Base-by-base conservation (phyloP, 2,797 vertebrate genomes). In the Spondyliosoma cantharus region DNA sequence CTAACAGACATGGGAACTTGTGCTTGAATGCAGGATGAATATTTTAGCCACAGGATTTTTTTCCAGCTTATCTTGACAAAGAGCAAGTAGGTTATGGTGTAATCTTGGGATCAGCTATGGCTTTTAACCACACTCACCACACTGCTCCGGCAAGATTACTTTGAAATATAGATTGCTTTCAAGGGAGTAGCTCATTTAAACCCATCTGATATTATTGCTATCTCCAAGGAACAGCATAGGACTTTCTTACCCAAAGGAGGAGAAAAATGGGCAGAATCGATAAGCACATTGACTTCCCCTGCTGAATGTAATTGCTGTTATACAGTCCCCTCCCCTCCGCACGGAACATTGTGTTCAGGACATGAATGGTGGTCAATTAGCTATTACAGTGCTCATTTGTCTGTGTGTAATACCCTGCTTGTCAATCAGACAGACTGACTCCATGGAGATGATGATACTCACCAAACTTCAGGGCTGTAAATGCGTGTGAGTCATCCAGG, bases 351-450 rank as follows among this genome's bases (percentile, higher is more conserved):
- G 79, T 92, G 86, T 91, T 87, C 84, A 49, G 87, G 76, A 86
- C 90, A 90, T 80, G 86, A 91, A 83, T 81, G 79, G 80, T 27
- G 46, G 89, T 92, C 91, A 90, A 86, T 93, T 91, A 90, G 75
- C 85, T 85, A 81, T 87, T 81, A 88, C 88, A 86, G 71, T 81
- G 83, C 78, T 87, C 81, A 82, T 85, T 87, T 90, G 81, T 89
- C 86, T 90, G 80, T 75, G 57, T 85, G 84, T 82, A 92, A 90
- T 85, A 81, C 79, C 57, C 67, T 49, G 71, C 65, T 62, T 90
- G 86, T 86, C 89, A 87, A 71, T 90, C 90, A 87, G 48, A 81
- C 78, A 32, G 63, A 85, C 43, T 49, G 80, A 49, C 67, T 86
- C 79, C 32, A 58, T 52, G 52, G 61, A 71, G 74, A 88, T 80